A percentile compares a stretch with the other conserved stretches of the same genome.
These are phyloP conservation scores for Pammene aurita DNA, from an alignment of 2,888 invertebrate species.

Conservation along the genomic window DNA sequence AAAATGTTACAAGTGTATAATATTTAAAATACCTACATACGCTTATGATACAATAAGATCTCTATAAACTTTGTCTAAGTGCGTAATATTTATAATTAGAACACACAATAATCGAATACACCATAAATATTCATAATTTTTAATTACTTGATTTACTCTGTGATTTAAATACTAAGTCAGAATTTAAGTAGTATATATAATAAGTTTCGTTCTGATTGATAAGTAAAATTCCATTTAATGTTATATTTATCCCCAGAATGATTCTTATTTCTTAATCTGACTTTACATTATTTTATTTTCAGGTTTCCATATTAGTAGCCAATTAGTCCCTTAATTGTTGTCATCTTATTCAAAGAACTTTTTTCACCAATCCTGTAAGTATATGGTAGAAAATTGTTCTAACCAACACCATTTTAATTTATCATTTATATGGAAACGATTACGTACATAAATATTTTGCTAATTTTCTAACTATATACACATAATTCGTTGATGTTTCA, in stretches of 20 bases:
- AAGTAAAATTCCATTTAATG: not conserved
- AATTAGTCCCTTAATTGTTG: constrained; percentile 15
- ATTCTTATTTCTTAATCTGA: not conserved
- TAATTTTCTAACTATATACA: constrained; percentile 30
- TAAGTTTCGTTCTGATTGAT: not conserved
- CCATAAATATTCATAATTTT: constrained; percentile 33
- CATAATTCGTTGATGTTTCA: constrained; percentile 41
- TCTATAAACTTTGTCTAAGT: constrained; percentile 37
- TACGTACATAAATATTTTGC: constrained; percentile 16
- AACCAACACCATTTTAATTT: not conserved
- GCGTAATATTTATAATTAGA: constrained; percentile 28
- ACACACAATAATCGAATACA: constrained; percentile 39
- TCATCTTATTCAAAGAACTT: not conserved
- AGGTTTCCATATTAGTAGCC: constrained; percentile 3
- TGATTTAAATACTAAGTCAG: constrained; percentile 5
- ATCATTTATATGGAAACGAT: constrained; percentile 12
- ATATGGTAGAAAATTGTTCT: not conserved
- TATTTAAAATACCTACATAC: constrained; percentile 43
- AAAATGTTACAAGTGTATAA: constrained; percentile 51
- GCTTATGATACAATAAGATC: constrained; percentile 38
- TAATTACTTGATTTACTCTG: constrained; percentile 30
- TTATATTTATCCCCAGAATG: not conserved
- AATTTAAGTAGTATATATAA: not conserved
- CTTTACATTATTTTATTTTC: not conserved
- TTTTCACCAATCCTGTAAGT: not conserved